Evolutionary conservation across 30 jellyfish, hydroid and myxozoan genomes (phyloP), one percentile per base, ranked within the genome.

Genomic region (Hydractinia symbiolongicarpus): DNA sequence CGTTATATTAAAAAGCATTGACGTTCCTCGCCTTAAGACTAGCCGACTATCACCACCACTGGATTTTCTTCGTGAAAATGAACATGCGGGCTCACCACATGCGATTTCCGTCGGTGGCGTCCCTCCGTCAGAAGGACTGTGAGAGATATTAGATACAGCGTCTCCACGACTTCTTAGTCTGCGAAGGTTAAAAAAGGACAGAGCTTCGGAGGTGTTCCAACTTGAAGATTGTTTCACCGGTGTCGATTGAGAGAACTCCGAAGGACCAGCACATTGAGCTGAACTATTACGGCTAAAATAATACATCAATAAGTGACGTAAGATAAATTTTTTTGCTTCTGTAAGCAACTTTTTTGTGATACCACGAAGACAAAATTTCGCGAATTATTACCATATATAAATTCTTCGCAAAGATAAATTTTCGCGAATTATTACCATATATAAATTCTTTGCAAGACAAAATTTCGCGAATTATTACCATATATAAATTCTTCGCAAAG

Each of bases 101-200:
- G 74, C 19, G 19, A 64, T 64, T 5, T 72, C 81, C 16, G 19
- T 30, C 9, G 83, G 83, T 17, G 83, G 83, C 20, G 83, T 52
- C 51, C 83, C 83, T 14, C 15, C 83, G n/a, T 75, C 83, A 4
- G 83, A 75, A 10, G 50, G 50, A 17, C 77, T 5, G 19, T 53
- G 19, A 20, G 77, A 52, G 11, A 50, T 51, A 16, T 53, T 52
- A 1, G 55, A 10, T 20, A 78, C 56, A 49, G 83, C 52, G 13
- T 44, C 84, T 8, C 84, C 87, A 7, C 87, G 87, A 66, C 83
- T 79, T 16, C 84, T 79, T 50, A 79, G 19, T 50, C 67, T 62
- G 64, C 54, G 64, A 10, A 79, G 55, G 50, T 79, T 79, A 5
- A 60, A 67, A 57, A 79, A 61, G 9, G 73, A 30, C 15, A 67